Base-by-base conservation (phyloP, 37 sponge, comb jelly and placozoan species). In the Corticium candelabrum region DNA sequence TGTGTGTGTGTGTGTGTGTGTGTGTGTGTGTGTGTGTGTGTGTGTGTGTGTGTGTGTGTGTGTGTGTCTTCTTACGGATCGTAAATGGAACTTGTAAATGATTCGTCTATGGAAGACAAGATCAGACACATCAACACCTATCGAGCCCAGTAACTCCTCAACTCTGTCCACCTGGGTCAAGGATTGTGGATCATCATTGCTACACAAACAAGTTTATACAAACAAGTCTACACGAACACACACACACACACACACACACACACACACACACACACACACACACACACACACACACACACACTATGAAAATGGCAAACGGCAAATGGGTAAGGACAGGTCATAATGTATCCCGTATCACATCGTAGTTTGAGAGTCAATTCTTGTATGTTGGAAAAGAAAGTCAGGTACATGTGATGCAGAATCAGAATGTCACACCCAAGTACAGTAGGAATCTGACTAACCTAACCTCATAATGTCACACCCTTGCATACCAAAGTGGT, bases 1-100 rank as follows among this genome's bases (percentile, higher is more conserved):
- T 40, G 21, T 36, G 69, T 68, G 3, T 31, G 3, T 32, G 69
- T 80, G 38, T 72, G 33, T 3, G 29, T 39, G 38, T 79, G 80
- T 68, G 1, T 79, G 80, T 79, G 69, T 69, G 37, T 79, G 69
- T 79, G 69, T 1, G 35, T 68, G 36, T 11, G 1, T 68, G 2
- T 2, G 1, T 62, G 1, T 69, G 68, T 32, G 39, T 41, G 30
- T 72, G n/a, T n/a, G n/a, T 50, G 62, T 27, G 21, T 50, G 15
- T 50, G 15, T 50, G 62, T 50, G 62, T 21, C 15, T 50, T 11
- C 73, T 70, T 32, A 34, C 73, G 35, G 33, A 34, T 70, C 73
- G 7, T 4, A 32, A 4, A 32, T 70, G 73, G 73, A 70, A 70
- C 36, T 70, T 70, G 73, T 70, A 70, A 4, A 70, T 32, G 29